Conservation (phyloP, 2,888 invertebrate species). For the Chrysolina oricalcia region DNA sequence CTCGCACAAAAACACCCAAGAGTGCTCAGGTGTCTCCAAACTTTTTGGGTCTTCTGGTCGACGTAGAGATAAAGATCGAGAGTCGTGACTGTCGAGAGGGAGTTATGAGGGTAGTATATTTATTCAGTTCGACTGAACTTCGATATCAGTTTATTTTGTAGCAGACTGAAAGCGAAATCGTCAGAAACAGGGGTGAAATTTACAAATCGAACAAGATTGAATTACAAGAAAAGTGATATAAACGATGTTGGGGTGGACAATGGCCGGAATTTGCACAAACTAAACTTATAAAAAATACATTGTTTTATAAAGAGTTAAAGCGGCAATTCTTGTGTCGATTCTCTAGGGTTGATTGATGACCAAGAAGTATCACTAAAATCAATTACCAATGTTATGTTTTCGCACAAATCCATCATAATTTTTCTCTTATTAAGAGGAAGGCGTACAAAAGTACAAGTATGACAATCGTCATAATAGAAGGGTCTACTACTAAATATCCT, state of each 20-base stretch:
- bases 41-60: constrained; percentile 45
- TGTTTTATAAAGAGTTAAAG: neutral
- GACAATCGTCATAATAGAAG: too few relatives aligned
- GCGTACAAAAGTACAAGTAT: too few relatives aligned
- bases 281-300: neutral
- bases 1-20: too few relatives aligned
- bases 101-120: constrained; percentile 35
- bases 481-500: too few relatives aligned
- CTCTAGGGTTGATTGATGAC: too few relatives aligned
- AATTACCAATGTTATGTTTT: too few relatives aligned
- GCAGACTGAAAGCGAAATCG: constrained; percentile 22
- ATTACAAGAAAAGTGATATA: constrained; percentile 9
- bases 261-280: neutral
- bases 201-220: constrained; percentile 21
- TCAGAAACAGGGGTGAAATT: neutral
- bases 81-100: constrained; percentile 36
- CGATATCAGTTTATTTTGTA: constrained; percentile 39
- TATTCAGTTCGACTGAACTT: constrained; percentile 41
- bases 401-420: too few relatives aligned
- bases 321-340: too few relatives aligned
- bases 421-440: too few relatives aligned
- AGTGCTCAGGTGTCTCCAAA: neutral
- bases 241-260: constrained; percentile 10
- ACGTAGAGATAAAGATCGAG: constrained; percentile 41
- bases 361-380: too few relatives aligned